phyloP scores from a whole-genome alignment of 2,797 vertebrate species.

The Remorina albescens region DNA sequence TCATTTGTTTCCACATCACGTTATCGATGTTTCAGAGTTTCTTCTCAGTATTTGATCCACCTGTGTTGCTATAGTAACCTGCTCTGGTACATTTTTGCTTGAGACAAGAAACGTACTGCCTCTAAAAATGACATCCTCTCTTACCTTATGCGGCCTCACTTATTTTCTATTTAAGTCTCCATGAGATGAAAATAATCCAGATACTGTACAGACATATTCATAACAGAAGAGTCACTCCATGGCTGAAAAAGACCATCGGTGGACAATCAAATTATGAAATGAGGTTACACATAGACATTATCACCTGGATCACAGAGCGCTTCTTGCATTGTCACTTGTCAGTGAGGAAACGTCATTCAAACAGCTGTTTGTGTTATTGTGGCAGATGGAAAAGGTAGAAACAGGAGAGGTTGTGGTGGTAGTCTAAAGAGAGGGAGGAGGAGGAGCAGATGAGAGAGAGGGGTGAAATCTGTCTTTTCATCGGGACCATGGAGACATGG shows the following conservation, averaged over 20 bases:
- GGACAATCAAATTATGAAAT: background rate
- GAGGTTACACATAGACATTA: background rate
- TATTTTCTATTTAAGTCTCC: constrained; percentile 40
- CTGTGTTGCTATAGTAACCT: constrained; percentile 58
- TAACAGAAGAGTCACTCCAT: background rate
- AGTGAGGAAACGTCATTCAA: constrained; percentile 29
- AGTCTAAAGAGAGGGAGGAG: constrained; percentile 23
- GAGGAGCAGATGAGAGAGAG: constrained; percentile 9
- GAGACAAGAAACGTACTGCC: constrained; percentile 30
- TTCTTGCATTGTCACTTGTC: background rate
- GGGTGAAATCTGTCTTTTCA: constrained; percentile 58
- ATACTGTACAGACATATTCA: background rate
- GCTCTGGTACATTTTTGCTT: constrained; percentile 39
- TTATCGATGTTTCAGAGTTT: constrained; percentile 17
- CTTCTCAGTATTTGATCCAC: constrained; percentile 27
- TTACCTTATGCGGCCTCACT: constrained; percentile 49
- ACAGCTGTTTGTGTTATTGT: constrained; percentile 33
- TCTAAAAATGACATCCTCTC: constrained; percentile 38
- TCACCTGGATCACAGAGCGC: background rate
- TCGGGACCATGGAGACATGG: constrained; percentile 36
- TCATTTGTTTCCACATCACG: constrained; percentile 11
- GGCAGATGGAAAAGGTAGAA: constrained; percentile 25
- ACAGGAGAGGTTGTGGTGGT: constrained; percentile 28
- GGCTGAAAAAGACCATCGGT: background rate
- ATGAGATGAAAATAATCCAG: constrained; percentile 9